Evolutionary conservation across 2,113 vertebrate species (phyloP), one percentile per base, ranked within the genome.

Genomic region (Hassar affinis): DNA sequence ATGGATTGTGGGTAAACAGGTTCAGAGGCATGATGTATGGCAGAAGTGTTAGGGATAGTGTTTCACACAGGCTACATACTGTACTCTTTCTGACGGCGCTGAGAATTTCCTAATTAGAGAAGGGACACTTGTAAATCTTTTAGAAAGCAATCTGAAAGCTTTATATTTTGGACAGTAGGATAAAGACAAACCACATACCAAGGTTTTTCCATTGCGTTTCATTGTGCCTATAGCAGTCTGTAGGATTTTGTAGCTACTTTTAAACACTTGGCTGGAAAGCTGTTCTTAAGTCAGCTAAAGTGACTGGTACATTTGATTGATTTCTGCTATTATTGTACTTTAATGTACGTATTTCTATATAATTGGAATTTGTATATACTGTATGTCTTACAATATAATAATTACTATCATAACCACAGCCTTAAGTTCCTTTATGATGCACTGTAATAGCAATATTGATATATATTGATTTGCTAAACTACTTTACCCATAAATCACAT

Each of bases 1-100:
- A 14, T 78, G 75, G 42, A 83, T 83, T 72, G 79, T 72, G 78
- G 84, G 81, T 78, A 81, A 56, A 71, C 59, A 83, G 33, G 18
- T 79, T 72, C 79, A 80, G 85, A n/a, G 57, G 45, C 38, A 35
- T 51, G 76, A 54, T 77, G 51, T 57, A 30, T 80, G 78, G 38
- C 51, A 75, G 11, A 57, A 77, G 33, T 33, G 78, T 64, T 62
- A 45, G 54, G 80, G 20, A 45, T 72, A 57, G 14, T 45, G 35
- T 72, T 69, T 33, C 47, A 52, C 47, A 69, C 22, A 8, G 54
- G 49, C 49, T 14, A 68, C 2, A 6, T 59, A 47, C 54, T 74
- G 4, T 47, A 47, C 54, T 59, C 1, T 45, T 25, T 66, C 14
- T 49, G 33, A 61, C 38, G 64, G 38, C 49, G 62, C n/a, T 8